Evolutionary conservation across 2,113 vertebrate species (phyloP).

Genomic region (Vulpes ferrilata): DNA sequence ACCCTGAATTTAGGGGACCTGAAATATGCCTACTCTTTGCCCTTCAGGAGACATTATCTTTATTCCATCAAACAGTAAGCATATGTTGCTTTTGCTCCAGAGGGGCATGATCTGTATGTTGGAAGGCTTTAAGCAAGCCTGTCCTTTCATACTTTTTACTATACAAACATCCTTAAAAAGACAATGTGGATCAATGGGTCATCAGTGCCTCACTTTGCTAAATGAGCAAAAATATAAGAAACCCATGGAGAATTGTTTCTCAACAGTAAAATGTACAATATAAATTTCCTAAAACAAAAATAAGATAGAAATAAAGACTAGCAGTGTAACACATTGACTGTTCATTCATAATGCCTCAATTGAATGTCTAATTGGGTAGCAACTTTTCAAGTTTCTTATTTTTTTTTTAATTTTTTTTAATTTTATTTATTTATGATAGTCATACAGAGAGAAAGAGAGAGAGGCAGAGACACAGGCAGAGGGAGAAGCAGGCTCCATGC

Average conservation of each 20-base stretch:
- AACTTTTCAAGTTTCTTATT: neutral
- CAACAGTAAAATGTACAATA: neutral
- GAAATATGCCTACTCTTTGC: neutral
- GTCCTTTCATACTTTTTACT: neutral
- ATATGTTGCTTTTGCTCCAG: neutral
- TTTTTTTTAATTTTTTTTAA: too few relatives aligned
- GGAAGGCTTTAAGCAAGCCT: neutral
- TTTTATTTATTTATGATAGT: too few relatives aligned
- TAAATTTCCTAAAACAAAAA: neutral
- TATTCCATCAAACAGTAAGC: neutral
- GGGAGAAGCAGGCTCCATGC: too few relatives aligned
- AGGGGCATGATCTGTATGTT: neutral
- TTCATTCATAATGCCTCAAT: neutral
- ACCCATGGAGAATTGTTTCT: neutral
- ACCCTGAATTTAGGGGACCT: neutral
- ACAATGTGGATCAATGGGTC: neutral
- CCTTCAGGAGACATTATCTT: neutral
- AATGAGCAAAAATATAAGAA: neutral
- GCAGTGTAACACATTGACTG: neutral
- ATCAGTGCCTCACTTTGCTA: neutral
- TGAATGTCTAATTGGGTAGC: neutral
- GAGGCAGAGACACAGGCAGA: too few relatives aligned
- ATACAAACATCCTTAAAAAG: neutral
- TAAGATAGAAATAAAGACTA: conserved; percentile 11
- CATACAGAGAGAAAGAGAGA: too few relatives aligned